These are phyloP conservation scores for Pollenia amentaria DNA, from an alignment of 2,888 invertebrate genomes.

Conservation along the genomic window DNA sequence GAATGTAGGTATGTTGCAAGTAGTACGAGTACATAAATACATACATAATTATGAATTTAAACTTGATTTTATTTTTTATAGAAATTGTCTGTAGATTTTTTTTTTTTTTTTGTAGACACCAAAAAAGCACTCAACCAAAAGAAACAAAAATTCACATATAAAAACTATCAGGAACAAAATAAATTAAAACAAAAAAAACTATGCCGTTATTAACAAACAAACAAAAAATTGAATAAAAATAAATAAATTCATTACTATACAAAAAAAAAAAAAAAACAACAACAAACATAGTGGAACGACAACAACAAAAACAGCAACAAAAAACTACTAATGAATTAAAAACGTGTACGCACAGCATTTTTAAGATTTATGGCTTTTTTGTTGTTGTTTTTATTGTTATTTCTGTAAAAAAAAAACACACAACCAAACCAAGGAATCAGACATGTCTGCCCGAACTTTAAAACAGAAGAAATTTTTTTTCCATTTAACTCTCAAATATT, in stretches of 20 bases:
- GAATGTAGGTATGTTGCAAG: neutral
- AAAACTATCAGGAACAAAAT: slow-evolving; percentile 11
- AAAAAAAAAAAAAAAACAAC: slow-evolving; percentile 36
- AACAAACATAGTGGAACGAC: slow-evolving; percentile 52
- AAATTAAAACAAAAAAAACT: slow-evolving; percentile 18
- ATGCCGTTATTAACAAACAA: slow-evolving; percentile 53
- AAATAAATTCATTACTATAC: slow-evolving; percentile 68
- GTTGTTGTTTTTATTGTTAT: slow-evolving; percentile 48
- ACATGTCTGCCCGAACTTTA: slow-evolving; percentile 38
- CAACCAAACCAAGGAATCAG: slow-evolving; percentile 35
- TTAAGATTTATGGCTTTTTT: slow-evolving; percentile 72
- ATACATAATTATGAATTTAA: slow-evolving; percentile 66
- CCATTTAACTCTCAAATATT: slow-evolving; percentile 28
- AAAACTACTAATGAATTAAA: slow-evolving; percentile 72
- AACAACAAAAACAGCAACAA: slow-evolving; percentile 54
- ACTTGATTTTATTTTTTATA: slow-evolving; percentile 53
- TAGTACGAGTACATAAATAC: slow-evolving; percentile 2
- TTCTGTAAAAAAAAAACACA: slow-evolving; percentile 36
- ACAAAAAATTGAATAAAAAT: slow-evolving; percentile 37
- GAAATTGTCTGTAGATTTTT: neutral
- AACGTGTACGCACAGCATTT: slow-evolving; percentile 71
- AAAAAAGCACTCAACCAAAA: slow-evolving; percentile 64
- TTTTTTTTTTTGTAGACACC: slow-evolving; percentile 20
- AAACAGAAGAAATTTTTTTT: slow-evolving; percentile 22
- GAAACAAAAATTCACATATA: slow-evolving; percentile 38